Evolutionary conservation across 2,888 invertebrate genomes (phyloP).

Genomic region (Auanema sp.): DNA sequence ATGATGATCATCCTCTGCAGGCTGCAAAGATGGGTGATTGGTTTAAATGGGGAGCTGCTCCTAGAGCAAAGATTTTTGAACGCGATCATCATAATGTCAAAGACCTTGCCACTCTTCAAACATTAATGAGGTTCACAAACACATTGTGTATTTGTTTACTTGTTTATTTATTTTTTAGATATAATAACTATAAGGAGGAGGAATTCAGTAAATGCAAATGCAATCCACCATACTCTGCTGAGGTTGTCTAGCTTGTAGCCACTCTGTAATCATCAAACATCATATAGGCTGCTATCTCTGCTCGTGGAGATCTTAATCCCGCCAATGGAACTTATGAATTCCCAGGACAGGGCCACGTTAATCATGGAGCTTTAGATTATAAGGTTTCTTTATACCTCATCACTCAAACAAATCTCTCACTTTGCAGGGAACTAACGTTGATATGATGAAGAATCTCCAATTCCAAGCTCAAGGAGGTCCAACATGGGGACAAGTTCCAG

Average conservation of each 20-base stretch:
- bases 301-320: slow-evolving; percentile 75
- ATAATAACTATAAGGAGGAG: slow-evolving; percentile 76
- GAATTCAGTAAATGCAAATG: slow-evolving; percentile 74
- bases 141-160: neutral
- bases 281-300: slow-evolving; percentile 71
- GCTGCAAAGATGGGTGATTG: slow-evolving; percentile 69
- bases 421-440: slow-evolving; percentile 59
- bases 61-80: slow-evolving; percentile 65
- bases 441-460: slow-evolving; percentile 65
- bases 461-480: slow-evolving; percentile 72
- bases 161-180: slow-evolving; percentile 65
- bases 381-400: slow-evolving; percentile 68
- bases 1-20: slow-evolving; percentile 19
- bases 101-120: slow-evolving; percentile 72
- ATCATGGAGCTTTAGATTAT: slow-evolving; percentile 75
- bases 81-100: slow-evolving; percentile 71
- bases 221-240: slow-evolving; percentile 75
- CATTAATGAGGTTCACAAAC: slow-evolving; percentile 67
- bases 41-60: slow-evolving; percentile 72
- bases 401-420: neutral
- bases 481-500: slow-evolving; percentile 70
- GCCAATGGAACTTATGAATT: slow-evolving; percentile 76
- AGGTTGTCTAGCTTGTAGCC: slow-evolving; percentile 69
- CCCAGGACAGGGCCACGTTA: slow-evolving; percentile 72
- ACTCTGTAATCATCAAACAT: slow-evolving; percentile 71